These are phyloP conservation scores for Indicator indicator DNA, from an alignment of 2,113 vertebrate genomes.

Conservation along the genomic window DNA sequence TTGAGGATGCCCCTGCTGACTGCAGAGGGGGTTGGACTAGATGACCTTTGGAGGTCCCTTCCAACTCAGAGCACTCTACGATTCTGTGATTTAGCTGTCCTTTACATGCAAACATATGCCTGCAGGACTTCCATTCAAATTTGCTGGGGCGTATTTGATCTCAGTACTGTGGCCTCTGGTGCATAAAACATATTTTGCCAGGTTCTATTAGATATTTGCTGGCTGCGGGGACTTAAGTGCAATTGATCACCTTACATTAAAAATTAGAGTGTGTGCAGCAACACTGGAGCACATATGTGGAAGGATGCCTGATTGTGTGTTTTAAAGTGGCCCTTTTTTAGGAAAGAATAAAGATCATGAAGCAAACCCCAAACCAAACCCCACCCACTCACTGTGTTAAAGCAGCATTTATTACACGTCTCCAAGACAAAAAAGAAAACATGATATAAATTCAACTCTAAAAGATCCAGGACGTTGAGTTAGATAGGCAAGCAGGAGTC, in stretches of 20 bases:
- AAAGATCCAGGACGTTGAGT: not conserved
- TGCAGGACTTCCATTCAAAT: not conserved
- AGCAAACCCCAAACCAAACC: not conserved
- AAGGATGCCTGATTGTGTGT: not conserved
- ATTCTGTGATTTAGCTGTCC: not conserved
- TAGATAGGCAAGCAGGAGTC: not conserved
- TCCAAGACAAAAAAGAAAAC: not conserved
- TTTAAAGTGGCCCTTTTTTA: not conserved
- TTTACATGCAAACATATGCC: not conserved
- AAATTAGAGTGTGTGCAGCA: not conserved
- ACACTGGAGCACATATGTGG: rapidly evolving
- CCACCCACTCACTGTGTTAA: not conserved
- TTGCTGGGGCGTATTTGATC: not conserved
- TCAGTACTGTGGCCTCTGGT: not conserved
- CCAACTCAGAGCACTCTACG: too few species aligned
- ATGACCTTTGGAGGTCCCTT: too few species aligned
- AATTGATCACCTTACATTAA: not conserved
- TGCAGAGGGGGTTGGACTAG: too few species aligned
- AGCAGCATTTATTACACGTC: not conserved
- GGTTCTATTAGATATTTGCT: not conserved
- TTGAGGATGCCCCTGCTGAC: too few species aligned
- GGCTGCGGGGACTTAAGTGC: not conserved
- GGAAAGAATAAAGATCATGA: not conserved
- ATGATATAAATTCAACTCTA: not conserved
- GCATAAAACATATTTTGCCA: not conserved